Evolutionary conservation across 1,140 invertebrate species (phyloP).

Genomic region (Listronotus bonariensis): DNA sequence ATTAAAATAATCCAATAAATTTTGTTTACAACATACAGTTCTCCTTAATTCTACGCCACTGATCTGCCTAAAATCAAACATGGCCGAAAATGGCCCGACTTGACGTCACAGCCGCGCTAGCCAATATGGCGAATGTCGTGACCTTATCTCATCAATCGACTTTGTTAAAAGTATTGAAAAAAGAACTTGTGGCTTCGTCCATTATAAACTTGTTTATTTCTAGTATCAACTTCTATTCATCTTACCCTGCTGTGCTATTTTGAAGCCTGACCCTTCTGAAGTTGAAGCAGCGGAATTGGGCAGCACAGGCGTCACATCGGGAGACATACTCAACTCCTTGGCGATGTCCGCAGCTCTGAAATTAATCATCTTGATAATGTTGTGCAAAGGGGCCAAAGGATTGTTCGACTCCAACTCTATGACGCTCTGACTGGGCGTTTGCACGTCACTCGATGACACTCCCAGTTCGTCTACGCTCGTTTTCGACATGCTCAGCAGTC

Average conservation of each 20-base stretch:
- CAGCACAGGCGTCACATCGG: constrained; percentile 15
- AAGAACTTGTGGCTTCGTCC: too few relatives aligned
- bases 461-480: constrained; percentile 58
- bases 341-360: constrained; percentile 20
- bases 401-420: constrained; percentile 48
- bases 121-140: too few relatives aligned
- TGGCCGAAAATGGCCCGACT: too few relatives aligned
- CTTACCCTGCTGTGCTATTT: neutral
- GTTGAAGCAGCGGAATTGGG: constrained; percentile 9
- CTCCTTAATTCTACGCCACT: too few relatives aligned
- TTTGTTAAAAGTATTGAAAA: too few relatives aligned
- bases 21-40: too few relatives aligned
- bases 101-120: too few relatives aligned
- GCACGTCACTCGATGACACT: constrained; percentile 59
- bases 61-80: too few relatives aligned
- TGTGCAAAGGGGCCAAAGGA: constrained; percentile 35
- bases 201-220: too few relatives aligned
- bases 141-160: too few relatives aligned
- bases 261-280: neutral
- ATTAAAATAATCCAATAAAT: too few relatives aligned
- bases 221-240: too few relatives aligned
- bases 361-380: constrained; percentile 38
- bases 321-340: constrained; percentile 19
- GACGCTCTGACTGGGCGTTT: constrained; percentile 60
- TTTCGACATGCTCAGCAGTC: constrained; percentile 59